These are phyloP conservation scores for Scaptomyza caliginosa DNA, from an alignment of 2,888 invertebrate genomes.

Conservation along the genomic window DNA sequence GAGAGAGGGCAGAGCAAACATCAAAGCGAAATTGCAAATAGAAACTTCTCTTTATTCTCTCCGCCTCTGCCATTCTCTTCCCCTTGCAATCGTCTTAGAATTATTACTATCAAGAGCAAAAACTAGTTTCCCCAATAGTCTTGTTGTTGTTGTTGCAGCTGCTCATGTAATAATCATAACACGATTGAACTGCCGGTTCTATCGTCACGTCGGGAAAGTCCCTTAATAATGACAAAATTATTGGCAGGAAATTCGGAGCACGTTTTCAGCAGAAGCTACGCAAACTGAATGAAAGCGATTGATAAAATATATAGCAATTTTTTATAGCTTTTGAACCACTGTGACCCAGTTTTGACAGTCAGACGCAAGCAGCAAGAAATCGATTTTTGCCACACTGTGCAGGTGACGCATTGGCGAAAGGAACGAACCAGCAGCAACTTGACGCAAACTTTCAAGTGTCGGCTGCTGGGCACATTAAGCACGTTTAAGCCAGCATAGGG, in stretches of 20 bases:
- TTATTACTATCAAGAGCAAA: constrained; percentile 61
- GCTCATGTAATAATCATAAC: constrained; percentile 39
- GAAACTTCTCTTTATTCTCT: constrained; percentile 23
- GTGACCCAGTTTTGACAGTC: not conserved
- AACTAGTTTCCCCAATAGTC: constrained; percentile 64
- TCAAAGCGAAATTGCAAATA: constrained; percentile 58
- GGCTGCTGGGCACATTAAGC: constrained; percentile 3
- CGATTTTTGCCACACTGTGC: constrained; percentile 54
- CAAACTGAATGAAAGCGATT: not conserved
- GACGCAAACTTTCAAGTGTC: constrained; percentile 18
- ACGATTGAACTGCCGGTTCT: constrained; percentile 32
- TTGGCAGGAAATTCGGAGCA: not conserved
- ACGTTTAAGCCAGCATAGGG: constrained; percentile 16
- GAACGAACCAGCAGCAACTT: constrained; percentile 24
- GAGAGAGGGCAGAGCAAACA: not conserved
- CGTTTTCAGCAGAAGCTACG: not conserved
- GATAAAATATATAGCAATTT: not conserved
- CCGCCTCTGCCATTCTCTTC: not conserved
- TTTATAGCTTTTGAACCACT: not conserved
- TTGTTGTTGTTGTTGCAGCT: constrained; percentile 9
- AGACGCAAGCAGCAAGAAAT: constrained; percentile 11
- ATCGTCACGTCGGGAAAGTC: constrained; percentile 25
- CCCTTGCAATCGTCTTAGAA: constrained; percentile 54
- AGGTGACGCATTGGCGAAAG: constrained; percentile 43
- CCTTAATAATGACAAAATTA: constrained; percentile 13